Evolutionary conservation across 2,113 vertebrate genomes (phyloP), one percentile per base, ranked within the genome.

Genomic region (Crypturellus undulatus): DNA sequence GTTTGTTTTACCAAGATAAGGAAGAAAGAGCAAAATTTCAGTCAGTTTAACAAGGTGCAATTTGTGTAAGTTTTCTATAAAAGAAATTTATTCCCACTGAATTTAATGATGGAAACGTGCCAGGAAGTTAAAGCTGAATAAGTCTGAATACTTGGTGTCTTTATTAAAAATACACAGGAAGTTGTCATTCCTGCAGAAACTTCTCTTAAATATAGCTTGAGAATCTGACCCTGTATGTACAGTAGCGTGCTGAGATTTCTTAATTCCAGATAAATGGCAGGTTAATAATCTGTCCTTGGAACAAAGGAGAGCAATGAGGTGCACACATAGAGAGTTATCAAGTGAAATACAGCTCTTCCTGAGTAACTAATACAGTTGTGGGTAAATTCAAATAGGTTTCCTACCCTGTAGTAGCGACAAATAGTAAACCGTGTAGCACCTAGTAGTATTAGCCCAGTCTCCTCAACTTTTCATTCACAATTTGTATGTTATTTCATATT

Each of bases 121-220:
- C 68, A 86, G 45, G 18, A 20, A 76, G 87, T 71, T 94, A 60
- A 40, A 78, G 42, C 26, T 54, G 43, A 69, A 13, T 36, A 9
- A 28, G 7, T 26, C 87, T 80, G 58, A 71, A 80, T 81, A 34
- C 38, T 60, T 84, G 22, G 18, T 54, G 3, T 78, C 72, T 88
- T 68, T 69, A 52, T 86, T 86, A 76, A 86, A 90, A 86, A 40
- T 22, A 28, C 16, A 36, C 36, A 88, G 87, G 83, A 95, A 97
- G 69, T 43, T 81, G 56, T 88, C 92, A 54, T 30, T 93, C 47
- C 21, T 86, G 36, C 69, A 84, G 65, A 32, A 95, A 10, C 22
- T 78, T 26, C 42, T 94, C 4, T 64, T 54, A 62, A 79, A 28
- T 12, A 47, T 75, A 92, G 73, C 17, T 81, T 88, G 54, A 17